phyloP scores from a whole-genome alignment of 1,140 invertebrate species.

The Drosophila aff. region DNA sequence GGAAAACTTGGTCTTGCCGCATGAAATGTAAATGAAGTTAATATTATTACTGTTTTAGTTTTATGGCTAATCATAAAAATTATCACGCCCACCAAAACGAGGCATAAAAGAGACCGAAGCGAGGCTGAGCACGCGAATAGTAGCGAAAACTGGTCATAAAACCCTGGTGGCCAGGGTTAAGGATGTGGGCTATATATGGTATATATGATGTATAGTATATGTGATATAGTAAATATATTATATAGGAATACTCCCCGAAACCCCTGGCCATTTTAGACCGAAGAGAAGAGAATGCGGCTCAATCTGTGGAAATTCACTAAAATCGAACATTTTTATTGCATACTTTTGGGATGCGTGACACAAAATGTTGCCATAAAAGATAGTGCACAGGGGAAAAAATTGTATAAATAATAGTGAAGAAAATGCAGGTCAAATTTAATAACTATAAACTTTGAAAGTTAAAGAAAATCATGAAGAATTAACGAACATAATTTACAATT shows the following conservation, averaged over 20 bases:
- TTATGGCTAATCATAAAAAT: conserved; percentile 83
- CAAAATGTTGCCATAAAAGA: conserved; percentile 10
- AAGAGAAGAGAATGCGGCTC: not conserved
- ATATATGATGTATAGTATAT: not conserved
- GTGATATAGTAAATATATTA: not conserved
- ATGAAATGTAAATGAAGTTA: conserved; percentile 81
- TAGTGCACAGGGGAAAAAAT: not conserved
- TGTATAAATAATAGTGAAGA: not conserved
- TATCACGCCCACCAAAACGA: conserved; percentile 75
- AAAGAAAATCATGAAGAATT: not conserved
- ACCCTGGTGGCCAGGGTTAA: conserved; percentile 3
- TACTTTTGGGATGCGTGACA: conserved; percentile 33
- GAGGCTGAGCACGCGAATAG: conserved; percentile 27
- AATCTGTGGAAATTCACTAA: conserved; percentile 30
- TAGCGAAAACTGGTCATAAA: conserved; percentile 45
- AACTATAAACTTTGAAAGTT: not conserved
- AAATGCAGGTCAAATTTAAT: not conserved
- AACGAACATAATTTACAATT: too few relatives aligned
- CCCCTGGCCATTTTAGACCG: not conserved
- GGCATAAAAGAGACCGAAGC: conserved; percentile 60
- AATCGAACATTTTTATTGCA: conserved; percentile 50
- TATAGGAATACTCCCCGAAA: conserved; percentile 2
- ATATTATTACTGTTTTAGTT: conserved; percentile 84
- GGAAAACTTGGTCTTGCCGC: conserved; percentile 30
- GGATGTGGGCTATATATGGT: not conserved